These are phyloP conservation scores for Amaurobius ferox DNA, from an alignment of 2,888 invertebrate species.

Conservation along the genomic window DNA sequence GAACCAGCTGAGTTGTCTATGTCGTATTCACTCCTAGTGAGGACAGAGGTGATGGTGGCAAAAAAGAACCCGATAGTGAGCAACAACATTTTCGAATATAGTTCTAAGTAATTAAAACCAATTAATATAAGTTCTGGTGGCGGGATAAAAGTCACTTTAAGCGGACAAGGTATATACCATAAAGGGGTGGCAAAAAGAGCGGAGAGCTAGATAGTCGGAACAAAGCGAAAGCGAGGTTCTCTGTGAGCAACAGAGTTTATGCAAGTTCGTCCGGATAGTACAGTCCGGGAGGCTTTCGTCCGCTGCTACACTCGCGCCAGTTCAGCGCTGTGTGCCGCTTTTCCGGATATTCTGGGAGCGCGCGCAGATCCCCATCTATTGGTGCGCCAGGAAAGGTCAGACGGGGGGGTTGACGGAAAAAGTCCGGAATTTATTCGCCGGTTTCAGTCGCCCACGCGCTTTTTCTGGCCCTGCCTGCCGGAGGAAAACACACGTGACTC, in stretches of 20 bases:
- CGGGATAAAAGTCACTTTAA: too few species aligned
- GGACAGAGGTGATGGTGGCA: not conserved
- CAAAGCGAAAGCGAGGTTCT: not conserved
- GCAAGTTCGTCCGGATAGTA: constrained; percentile 15
- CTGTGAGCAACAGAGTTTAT: not conserved
- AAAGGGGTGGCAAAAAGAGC: not conserved
- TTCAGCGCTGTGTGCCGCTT: constrained; percentile 51
- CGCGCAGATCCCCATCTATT: constrained; percentile 59
- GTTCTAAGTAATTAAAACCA: too few species aligned
- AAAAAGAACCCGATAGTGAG: not conserved
- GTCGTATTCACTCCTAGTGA: not conserved
- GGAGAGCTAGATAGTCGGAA: not conserved
- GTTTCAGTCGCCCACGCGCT: constrained; percentile 60
- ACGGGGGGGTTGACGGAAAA: constrained; percentile 11
- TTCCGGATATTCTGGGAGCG: constrained; percentile 27
- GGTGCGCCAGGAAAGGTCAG: constrained; percentile 64
- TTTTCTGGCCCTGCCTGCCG: constrained; percentile 30
- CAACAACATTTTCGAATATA: constrained; percentile 9
- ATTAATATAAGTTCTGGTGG: too few species aligned
- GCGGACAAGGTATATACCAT: not conserved
- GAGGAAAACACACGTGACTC: constrained; percentile 13
- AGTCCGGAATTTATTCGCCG: constrained; percentile 41
- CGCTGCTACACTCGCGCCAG: constrained; percentile 59
- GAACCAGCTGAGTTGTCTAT: not conserved
- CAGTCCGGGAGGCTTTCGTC: constrained; percentile 48